phyloP scores from a whole-genome alignment of 2,888 invertebrate genomes.

The Formica aserva region DNA sequence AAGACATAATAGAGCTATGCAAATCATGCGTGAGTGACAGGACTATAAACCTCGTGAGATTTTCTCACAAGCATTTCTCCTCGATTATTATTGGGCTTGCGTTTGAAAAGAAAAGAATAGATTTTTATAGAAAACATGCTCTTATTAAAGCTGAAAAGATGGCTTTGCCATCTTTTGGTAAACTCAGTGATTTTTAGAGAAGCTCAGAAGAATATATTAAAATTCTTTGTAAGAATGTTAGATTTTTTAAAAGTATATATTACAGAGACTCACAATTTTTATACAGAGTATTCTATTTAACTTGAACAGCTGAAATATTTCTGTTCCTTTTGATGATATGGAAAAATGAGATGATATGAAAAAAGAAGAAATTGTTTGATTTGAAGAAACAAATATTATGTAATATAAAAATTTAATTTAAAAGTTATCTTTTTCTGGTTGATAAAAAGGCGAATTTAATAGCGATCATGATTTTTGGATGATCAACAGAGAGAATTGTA shows the following conservation, averaged over 20 bases:
- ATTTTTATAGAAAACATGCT: neutral
- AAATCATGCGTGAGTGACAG: slow-evolving; percentile 5
- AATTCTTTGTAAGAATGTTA: neutral
- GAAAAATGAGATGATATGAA: neutral
- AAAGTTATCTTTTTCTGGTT: neutral
- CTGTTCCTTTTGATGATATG: neutral
- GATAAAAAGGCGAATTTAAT: too few relatives aligned
- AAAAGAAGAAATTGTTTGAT: neutral
- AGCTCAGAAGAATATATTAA: neutral
- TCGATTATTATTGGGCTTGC: neutral
- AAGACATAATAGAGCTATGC: slow-evolving; percentile 14
- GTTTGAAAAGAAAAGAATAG: neutral
- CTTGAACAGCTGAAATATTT: neutral
- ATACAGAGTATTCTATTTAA: neutral
- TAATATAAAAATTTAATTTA: neutral
- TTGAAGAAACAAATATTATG: neutral
- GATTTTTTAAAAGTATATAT: neutral
- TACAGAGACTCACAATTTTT: neutral
- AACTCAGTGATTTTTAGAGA: neutral
- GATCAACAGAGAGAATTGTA: too few relatives aligned
- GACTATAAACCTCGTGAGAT: neutral
- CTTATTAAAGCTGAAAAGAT: neutral
- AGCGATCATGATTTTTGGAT: too few relatives aligned
- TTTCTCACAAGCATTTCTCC: neutral
- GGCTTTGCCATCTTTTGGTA: neutral